phyloP scores from a whole-genome alignment of 2,113 vertebrate genomes.

The Periophthalmus modestus region DNA sequence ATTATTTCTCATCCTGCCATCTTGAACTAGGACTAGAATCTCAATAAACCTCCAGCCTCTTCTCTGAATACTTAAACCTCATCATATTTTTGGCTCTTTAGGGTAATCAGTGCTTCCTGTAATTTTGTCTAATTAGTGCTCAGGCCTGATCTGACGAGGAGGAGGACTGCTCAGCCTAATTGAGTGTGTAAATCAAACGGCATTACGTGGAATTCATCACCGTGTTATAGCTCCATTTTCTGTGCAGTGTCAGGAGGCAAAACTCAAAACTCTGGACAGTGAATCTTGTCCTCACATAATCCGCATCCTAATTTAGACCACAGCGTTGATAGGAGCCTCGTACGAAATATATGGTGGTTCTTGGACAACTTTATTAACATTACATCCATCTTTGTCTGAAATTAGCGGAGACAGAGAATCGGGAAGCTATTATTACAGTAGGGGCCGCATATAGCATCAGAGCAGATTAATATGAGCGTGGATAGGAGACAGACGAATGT shows the following conservation, averaged over 20 bases:
- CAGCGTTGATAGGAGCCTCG: conserved; percentile 10
- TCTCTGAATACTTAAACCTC: background rate
- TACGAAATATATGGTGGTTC: conserved; percentile 10
- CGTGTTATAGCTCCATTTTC: conserved; percentile 53
- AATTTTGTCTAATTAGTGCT: background rate
- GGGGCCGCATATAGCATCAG: background rate
- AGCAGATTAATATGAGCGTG: background rate
- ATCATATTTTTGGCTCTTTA: background rate
- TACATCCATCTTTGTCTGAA: conserved; percentile 28
- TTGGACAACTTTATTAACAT: conserved; percentile 13
- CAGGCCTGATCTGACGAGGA: background rate
- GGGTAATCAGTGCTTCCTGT: background rate
- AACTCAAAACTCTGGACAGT: conserved; percentile 33
- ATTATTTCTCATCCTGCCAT: background rate
- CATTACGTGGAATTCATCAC: conserved; percentile 37
- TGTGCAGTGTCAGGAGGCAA: conserved; percentile 41
- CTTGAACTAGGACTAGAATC: background rate
- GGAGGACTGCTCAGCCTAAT: conserved; percentile 32
- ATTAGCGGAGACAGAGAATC: conserved; percentile 24
- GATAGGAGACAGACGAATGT: background rate
- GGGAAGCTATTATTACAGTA: background rate
- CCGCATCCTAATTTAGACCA: conserved; percentile 36
- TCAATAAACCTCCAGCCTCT: background rate
- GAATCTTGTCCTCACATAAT: conserved; percentile 53
- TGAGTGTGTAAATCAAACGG: conserved; percentile 44